These are phyloP conservation scores for Coregonus clupeaformis DNA, from an alignment of 2,113 vertebrate genomes.

Conservation along the genomic window DNA sequence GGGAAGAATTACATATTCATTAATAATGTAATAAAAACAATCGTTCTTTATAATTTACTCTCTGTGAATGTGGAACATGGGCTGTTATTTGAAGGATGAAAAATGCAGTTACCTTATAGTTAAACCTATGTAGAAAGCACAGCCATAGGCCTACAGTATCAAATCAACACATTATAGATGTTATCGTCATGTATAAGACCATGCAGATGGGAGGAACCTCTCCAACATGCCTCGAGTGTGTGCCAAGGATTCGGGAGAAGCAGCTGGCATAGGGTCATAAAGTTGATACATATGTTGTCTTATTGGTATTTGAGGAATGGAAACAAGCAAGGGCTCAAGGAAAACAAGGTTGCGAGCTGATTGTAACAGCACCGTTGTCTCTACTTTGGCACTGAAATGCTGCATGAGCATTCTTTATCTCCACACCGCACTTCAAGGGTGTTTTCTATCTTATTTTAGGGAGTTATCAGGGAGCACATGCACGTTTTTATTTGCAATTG, in stretches of 20 bases:
- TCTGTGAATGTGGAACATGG: too few relatives aligned
- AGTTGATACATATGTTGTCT: not conserved
- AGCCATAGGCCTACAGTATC: too few relatives aligned
- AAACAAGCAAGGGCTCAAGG: not conserved
- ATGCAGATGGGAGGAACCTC: not conserved
- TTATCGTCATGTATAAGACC: not conserved
- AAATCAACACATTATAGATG: not conserved
- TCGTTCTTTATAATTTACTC: too few relatives aligned
- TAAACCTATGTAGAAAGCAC: too few relatives aligned
- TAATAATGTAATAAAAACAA: too few relatives aligned
- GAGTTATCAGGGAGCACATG: not conserved
- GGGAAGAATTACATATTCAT: too few relatives aligned
- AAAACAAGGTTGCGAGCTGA: not conserved
- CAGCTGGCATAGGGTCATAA: not conserved
- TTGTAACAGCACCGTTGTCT: not conserved
- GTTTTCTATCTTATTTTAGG: not conserved
- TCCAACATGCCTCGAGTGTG: not conserved
- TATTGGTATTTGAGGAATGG: too few relatives aligned
- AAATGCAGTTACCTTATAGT: too few relatives aligned
- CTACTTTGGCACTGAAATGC: not conserved
- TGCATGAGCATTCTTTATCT: not conserved
- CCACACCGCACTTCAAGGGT: not conserved
- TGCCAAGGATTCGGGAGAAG: not conserved
- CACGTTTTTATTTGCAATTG: not conserved
- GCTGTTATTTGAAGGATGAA: too few relatives aligned